These are phyloP conservation scores for silkworm (Bombyx mori) DNA, from an alignment of 1,140 invertebrate species.

Conservation along the genomic window DNA sequence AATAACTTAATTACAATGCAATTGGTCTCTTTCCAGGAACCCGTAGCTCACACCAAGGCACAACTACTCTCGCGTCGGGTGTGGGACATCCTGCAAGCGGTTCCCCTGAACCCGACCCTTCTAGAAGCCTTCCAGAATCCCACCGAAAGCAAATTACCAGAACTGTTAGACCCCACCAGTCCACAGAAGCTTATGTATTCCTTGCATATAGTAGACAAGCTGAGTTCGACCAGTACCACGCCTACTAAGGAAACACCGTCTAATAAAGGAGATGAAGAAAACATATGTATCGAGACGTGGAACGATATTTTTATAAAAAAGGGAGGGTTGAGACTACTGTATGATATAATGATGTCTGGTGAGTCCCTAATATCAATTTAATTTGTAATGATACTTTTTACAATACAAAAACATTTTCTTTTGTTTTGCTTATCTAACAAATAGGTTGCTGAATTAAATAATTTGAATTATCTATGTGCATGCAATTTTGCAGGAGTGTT, in stretches of 20 bases:
- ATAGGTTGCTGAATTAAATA: background rate
- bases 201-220: slow-evolving; percentile 89
- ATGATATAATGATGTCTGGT: slow-evolving; percentile 93
- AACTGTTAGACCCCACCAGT: slow-evolving; percentile 87
- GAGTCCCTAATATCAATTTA: slow-evolving; percentile 24
- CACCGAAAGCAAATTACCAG: slow-evolving; percentile 75
- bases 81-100: slow-evolving; percentile 93
- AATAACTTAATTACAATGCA: too few relatives aligned
- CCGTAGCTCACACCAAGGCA: slow-evolving; percentile 90
- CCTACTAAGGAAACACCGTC: slow-evolving; percentile 34
- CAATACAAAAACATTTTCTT: too few relatives aligned
- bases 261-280: slow-evolving; percentile 60
- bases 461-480: background rate
- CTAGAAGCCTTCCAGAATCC: slow-evolving; percentile 87
- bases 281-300: slow-evolving; percentile 73
- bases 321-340: slow-evolving; percentile 88
- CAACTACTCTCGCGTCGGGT: slow-evolving; percentile 90
- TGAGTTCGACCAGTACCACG: slow-evolving; percentile 45
- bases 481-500: slow-evolving; percentile 68
- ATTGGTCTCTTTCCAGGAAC: slow-evolving; percentile 70
- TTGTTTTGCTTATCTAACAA: too few relatives aligned
- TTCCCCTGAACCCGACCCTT: slow-evolving; percentile 90
- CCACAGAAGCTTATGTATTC: slow-evolving; percentile 97
- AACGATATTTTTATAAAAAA: slow-evolving; percentile 86
- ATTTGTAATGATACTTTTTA: background rate